These are phyloP conservation scores for Gnathonemus echidnorhynchus DNA, from an alignment of 2,113 vertebrate species.

Conservation along the genomic window DNA sequence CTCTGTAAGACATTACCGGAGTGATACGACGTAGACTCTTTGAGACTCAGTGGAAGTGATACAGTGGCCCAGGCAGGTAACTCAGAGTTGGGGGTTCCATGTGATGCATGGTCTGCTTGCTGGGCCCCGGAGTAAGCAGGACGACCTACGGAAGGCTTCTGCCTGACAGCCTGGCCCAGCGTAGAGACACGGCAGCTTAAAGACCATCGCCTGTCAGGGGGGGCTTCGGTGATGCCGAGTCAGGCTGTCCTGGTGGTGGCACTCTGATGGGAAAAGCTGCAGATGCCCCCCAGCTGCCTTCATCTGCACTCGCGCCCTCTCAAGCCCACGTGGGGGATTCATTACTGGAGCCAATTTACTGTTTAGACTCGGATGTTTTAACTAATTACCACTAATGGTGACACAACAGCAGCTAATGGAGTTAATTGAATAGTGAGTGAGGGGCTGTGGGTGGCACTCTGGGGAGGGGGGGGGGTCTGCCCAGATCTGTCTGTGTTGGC, in stretches of 20 bases:
- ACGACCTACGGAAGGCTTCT: background rate
- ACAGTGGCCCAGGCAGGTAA: background rate
- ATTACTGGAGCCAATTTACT: slow-evolving; percentile 99
- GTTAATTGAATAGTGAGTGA: slow-evolving; percentile 91
- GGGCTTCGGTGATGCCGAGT: background rate
- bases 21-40: background rate
- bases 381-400: slow-evolving; percentile 99
- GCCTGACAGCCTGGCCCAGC: background rate
- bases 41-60: background rate
- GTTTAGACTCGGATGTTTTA: slow-evolving; percentile 99
- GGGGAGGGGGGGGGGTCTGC: slow-evolving; percentile 35
- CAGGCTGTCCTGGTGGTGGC: background rate
- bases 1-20: background rate
- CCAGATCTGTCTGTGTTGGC: slow-evolving; percentile 31
- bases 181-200: background rate
- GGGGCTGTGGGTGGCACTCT: slow-evolving; percentile 62
- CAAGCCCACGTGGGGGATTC: slow-evolving; percentile 89
- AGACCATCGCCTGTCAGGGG: background rate
- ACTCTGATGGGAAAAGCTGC: slow-evolving; percentile 35
- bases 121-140: background rate
- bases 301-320: slow-evolving; percentile 35
- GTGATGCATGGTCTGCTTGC: background rate
- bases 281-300: slow-evolving; percentile 34
- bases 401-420: slow-evolving; percentile 85
- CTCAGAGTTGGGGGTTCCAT: background rate